Evolutionary conservation across 2,888 invertebrate species (phyloP), one percentile per base, ranked within the genome.

Genomic region (Heliconius sara): DNA sequence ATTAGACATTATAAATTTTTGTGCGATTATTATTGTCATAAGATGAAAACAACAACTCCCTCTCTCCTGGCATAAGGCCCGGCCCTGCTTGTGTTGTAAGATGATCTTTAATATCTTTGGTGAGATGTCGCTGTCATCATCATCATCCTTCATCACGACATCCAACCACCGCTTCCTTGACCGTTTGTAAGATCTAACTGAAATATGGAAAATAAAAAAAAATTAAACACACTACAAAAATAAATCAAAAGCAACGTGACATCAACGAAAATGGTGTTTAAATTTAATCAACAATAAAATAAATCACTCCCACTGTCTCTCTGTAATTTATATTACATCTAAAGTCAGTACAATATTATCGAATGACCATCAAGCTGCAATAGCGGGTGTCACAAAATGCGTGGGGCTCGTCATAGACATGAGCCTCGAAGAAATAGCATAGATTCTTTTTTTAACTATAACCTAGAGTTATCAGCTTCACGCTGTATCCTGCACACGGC

Each of bases 291-390:
- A 81, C 77, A 76, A 74, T 77, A 57, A 78, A 81, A 81, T 80
- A 81, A 81, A 81, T 81, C 80, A 81, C 81, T 52, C 81, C 81
- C 77, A 81, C 81, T 39, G 30, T 52, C 22, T 27, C 30, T 47
- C 22, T 43, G 30, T 67, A 74, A 79, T 79, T 79, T 75, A 70
- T 74, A 79, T 74, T 79, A 27, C 30, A 75, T 79, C 74, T 30
- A 68, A 65, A 67, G 74, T 74, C 79, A 60, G 68, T 34, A 75
- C 66, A 81, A 76, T 77, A 80, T 80, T 78, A 78, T 80, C 79
- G 65, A 83, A 70, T 80, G 81, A 80, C 80, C 82, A 80, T 78
- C 79, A 66, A 79, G 76, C 77, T 30, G 79, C 79, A 77, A 77
- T 81, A 79, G 76, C 80, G 52, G 79, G 63, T 65, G 81, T 57